These are phyloP conservation scores for Rhombomys opimus DNA, from an alignment of 2,113 vertebrate species.

Conservation along the genomic window DNA sequence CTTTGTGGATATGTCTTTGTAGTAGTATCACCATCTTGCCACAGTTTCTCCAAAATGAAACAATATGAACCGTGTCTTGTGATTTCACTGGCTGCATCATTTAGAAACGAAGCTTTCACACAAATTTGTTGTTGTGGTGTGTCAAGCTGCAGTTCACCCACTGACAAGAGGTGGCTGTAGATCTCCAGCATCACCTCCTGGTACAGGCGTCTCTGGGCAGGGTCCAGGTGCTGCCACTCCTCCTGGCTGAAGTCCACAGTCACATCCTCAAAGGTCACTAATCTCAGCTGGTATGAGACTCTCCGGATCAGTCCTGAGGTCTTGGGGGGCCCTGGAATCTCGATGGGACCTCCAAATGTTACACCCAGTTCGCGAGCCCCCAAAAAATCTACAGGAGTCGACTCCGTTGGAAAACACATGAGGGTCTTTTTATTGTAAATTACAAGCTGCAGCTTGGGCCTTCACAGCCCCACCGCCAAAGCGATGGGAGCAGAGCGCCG, in stretches of 20 bases:
- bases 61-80: neutral
- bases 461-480: too few species aligned
- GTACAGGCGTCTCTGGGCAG: neutral
- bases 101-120: neutral
- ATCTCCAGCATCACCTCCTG: constrained; percentile 3
- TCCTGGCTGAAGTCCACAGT: neutral
- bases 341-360: too few species aligned
- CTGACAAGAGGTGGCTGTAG: constrained; percentile 11
- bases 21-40: neutral
- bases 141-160: neutral
- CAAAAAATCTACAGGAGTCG: too few species aligned
- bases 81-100: neutral
- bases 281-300: too few species aligned
- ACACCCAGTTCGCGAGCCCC: too few species aligned
- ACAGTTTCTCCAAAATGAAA: neutral
- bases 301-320: too few species aligned
- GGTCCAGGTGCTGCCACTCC: neutral
- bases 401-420: too few species aligned
- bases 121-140: neutral
- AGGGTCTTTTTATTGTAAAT: too few species aligned
- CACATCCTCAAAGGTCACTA: neutral
- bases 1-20: neutral
- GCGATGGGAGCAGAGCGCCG: too few species aligned
- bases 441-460: too few species aligned
- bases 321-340: too few species aligned